Percentiles rank a stretch among this genome's conserved stretches.
These are phyloP conservation scores for Caretta caretta DNA, from an alignment of 2,113 vertebrate species.

Conservation along the genomic window DNA sequence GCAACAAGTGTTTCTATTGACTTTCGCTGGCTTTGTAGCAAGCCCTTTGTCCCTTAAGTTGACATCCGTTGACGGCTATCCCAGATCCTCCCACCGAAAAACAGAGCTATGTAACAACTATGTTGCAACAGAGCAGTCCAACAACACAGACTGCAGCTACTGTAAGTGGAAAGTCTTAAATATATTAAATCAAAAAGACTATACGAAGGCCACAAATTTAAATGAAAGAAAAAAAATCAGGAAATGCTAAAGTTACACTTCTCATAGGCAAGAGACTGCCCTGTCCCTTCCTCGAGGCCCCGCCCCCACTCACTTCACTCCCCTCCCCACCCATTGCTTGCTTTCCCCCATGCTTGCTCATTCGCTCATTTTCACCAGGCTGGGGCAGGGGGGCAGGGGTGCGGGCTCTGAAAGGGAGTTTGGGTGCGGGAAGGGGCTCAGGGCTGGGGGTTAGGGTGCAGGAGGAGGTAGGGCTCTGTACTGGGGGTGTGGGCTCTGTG, in stretches of 20 bases:
- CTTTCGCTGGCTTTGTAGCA: conserved; percentile 28
- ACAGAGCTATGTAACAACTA: neutral
- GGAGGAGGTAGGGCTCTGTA: no score
- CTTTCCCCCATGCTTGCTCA: no score
- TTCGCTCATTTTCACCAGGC: no score
- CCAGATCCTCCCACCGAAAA: neutral
- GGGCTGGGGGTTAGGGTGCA: no score
- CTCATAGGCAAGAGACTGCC: neutral
- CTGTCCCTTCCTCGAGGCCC: no score
- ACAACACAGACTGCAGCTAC: neutral
- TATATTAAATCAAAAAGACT: conserved; percentile 12
- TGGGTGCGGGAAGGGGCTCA: no score
- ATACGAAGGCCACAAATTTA: neutral
- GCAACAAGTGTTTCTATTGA: conserved; percentile 57
- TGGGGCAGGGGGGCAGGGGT: no score
- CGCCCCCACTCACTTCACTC: no score
- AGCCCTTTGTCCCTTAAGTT: neutral
- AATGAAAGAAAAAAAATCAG: neutral
- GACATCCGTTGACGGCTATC: conserved; percentile 1
- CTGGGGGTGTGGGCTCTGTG: no score
- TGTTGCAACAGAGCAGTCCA: neutral
- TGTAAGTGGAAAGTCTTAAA: neutral
- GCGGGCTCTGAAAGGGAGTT: no score
- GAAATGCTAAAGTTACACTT: neutral
- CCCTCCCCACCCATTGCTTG: no score